Evolutionary conservation across 2,113 vertebrate species (phyloP).

Genomic region (Chaetodon auriga): DNA sequence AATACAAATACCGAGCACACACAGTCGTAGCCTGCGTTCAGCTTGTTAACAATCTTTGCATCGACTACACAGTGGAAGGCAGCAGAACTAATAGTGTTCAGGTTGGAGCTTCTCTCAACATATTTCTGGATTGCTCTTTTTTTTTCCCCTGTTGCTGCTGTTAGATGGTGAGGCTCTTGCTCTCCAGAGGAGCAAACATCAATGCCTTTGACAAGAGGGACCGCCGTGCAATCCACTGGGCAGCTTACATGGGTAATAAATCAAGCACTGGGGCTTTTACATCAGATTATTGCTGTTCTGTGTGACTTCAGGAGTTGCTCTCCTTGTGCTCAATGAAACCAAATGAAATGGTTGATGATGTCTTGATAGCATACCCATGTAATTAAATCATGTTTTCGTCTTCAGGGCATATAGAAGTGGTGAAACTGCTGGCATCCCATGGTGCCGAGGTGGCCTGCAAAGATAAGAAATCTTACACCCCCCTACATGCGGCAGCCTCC

Average conservation of each 20-base stretch:
- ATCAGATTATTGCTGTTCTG: not conserved
- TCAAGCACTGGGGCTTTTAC: not conserved
- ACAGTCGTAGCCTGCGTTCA: not conserved
- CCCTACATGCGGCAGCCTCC: constrained; percentile 95
- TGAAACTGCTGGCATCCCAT: constrained; percentile 94
- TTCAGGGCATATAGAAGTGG: constrained; percentile 96
- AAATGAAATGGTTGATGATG: not conserved
- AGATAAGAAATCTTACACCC: constrained; percentile 97
- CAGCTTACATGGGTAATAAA: constrained; percentile 96
- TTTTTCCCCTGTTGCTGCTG: constrained; percentile 31
- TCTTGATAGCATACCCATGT: not conserved
- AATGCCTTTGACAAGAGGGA: constrained; percentile 99
- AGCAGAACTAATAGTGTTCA: constrained; percentile 7
- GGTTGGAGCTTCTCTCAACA: constrained; percentile 6
- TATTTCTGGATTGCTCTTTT: constrained; percentile 21
- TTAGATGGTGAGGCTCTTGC: constrained; percentile 96
- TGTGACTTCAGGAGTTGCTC: not conserved
- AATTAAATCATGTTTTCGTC: constrained; percentile 6
- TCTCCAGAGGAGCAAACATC: constrained; percentile 98
- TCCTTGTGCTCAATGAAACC: not conserved
- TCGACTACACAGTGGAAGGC: not conserved
- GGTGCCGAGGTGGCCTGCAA: constrained; percentile 97
- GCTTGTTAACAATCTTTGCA: not conserved
- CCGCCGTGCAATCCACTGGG: constrained; percentile 98
- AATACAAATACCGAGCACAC: not conserved